These are phyloP conservation scores for Pseudomugil gertrudae DNA, from an alignment of 2,797 vertebrate species.

Conservation along the genomic window DNA sequence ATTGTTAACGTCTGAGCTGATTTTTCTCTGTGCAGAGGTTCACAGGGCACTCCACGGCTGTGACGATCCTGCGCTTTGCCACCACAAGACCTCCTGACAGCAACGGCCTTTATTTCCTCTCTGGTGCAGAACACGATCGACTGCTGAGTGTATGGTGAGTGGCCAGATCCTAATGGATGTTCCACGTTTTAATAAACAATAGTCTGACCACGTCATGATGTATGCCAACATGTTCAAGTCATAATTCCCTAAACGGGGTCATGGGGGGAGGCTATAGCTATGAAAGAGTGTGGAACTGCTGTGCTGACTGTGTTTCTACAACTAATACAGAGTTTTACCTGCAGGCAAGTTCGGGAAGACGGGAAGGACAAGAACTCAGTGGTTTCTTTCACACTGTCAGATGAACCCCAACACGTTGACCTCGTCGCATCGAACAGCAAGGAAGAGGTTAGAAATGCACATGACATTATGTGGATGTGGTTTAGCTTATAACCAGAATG, in stretches of 20 bases:
- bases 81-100: conserved; percentile 88
- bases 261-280: no score
- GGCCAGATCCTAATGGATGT: neutral
- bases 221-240: neutral
- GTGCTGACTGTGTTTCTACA: neutral
- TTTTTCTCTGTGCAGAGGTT: conserved; percentile 85
- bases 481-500: no score
- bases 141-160: conserved; percentile 97
- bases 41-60: conserved; percentile 93
- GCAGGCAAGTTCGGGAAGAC: conserved; percentile 94
- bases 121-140: conserved; percentile 91
- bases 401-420: conserved; percentile 90
- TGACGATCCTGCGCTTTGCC: conserved; percentile 92
- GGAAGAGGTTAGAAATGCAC: conserved; percentile 86
- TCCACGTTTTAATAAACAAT: neutral
- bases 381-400: conserved; percentile 93
- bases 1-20: neutral
- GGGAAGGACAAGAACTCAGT: conserved; percentile 95
- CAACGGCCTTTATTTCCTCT: conserved; percentile 95
- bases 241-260: no score
- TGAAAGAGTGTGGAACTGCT: neutral
- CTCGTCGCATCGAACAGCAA: conserved; percentile 89
- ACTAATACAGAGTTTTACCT: conserved; percentile 24
- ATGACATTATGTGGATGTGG: neutral
- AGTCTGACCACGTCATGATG: neutral